Base-by-base conservation (phyloP, 1,140 invertebrate genomes). In the Anadara kagoshimensis region DNA sequence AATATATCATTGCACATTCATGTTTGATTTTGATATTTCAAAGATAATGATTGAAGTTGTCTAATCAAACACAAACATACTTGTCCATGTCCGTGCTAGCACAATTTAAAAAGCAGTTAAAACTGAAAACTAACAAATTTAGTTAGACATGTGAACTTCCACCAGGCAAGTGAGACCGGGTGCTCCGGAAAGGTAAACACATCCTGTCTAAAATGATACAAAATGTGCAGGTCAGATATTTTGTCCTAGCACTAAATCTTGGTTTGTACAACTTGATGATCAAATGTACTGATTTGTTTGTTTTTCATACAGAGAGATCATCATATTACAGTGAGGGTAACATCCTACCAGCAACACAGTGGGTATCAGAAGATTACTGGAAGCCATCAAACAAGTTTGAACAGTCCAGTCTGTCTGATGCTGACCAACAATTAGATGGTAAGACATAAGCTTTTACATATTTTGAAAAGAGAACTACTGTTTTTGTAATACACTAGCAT, bases 361-460 rank as follows among this genome's bases (percentile, higher is more conserved):
- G 81, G 81, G 74, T 81, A 45, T 57, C 73, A 56, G 69, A 78
- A 36, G 65, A 73, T 61, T 81, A 66, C 36, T 83, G 78, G 76
- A 59, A 73, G 47, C 64, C 54, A 18, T 73, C 76, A 1, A 54
- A 51, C 11, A 73, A 72, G 36, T 78, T 79, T 75, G 79, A 79
- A 57, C 20, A 62, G 18, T 68, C 74, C 12, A 76, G 65, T 43
- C 61, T 82, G 20, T 77, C 75, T 51, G 81, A 84, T 57, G 79
- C 83, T 56, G 75, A 83, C 65, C 64, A 83, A 51, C 81, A 83
- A 58, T 44, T 84, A 2, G 73, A 81, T 73, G 76, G 83, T 84
- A 64, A 54, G 29, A 36, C 7, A 36, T 3, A 7, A 36, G 29
- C 10, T 59, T 59, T 43, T 61, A 22, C 64, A n/a, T n/a, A 36